phyloP scores from a whole-genome alignment of 2,797 vertebrate genomes.

The Knipowitschia caucasica region DNA sequence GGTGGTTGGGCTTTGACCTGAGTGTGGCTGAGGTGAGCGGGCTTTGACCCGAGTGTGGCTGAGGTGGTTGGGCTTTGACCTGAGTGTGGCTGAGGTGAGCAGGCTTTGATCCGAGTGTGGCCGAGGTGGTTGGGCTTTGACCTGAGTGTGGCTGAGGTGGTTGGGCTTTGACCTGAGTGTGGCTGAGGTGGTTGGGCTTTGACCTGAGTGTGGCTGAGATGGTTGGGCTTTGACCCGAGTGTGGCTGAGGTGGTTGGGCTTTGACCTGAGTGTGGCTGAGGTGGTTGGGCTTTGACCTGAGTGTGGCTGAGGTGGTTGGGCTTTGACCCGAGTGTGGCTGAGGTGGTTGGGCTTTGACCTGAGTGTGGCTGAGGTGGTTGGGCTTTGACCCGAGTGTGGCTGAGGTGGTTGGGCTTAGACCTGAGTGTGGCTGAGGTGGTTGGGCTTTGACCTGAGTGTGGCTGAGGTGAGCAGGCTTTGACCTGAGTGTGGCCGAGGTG shows the following conservation, averaged over 20 bases:
- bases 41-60: no score
- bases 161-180: slow-evolving; percentile 96
- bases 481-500: slow-evolving; percentile 96
- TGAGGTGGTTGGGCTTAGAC: slow-evolving; percentile 95
- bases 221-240: slow-evolving; percentile 96
- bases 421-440: slow-evolving; percentile 93
- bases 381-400: slow-evolving; percentile 96
- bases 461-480: slow-evolving; percentile 89
- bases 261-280: slow-evolving; percentile 94
- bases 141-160: slow-evolving; percentile 93
- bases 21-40: slow-evolving; percentile 90
- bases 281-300: slow-evolving; percentile 96
- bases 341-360: slow-evolving; percentile 97
- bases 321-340: slow-evolving; percentile 93
- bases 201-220: no score
- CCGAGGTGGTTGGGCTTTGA: slow-evolving; percentile 99
- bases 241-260: slow-evolving; percentile 97
- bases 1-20: slow-evolving; percentile 95
- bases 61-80: slow-evolving; percentile 98
- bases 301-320: slow-evolving; percentile 95
- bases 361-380: slow-evolving; percentile 93
- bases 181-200: slow-evolving; percentile 87
- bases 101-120: no score
- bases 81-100: slow-evolving; percentile 93
- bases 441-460: slow-evolving; percentile 97